These are phyloP conservation scores for Thymelicus sylvestris DNA, from an alignment of 2,888 invertebrate species.

Conservation along the genomic window DNA sequence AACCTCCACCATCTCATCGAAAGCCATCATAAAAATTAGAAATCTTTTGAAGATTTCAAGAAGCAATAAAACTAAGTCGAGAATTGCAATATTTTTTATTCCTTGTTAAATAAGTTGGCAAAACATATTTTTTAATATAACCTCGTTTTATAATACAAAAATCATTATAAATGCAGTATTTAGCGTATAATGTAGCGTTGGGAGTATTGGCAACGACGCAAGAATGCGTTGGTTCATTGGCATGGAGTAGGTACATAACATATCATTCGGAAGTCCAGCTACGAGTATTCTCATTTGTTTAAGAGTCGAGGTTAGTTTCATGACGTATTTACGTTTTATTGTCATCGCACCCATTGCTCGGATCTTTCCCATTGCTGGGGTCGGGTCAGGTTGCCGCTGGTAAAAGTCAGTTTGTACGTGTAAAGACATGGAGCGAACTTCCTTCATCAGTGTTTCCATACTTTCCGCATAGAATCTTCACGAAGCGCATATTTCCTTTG, in stretches of 20 bases:
- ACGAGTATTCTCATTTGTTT: neutral
- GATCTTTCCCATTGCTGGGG: too few relatives aligned
- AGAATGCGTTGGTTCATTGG: neutral
- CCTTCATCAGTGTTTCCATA: too few relatives aligned
- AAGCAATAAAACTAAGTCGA: too few relatives aligned
- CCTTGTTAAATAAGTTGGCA: constrained; percentile 8
- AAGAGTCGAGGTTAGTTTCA: neutral
- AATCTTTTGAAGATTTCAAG: too few relatives aligned
- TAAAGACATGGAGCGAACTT: too few relatives aligned
- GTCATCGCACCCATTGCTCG: too few relatives aligned
- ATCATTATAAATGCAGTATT: neutral
- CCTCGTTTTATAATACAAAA: neutral
- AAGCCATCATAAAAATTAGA: too few relatives aligned
- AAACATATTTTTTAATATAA: neutral
- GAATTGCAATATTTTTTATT: neutral
- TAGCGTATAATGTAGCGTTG: neutral
- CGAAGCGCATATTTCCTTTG: too few relatives aligned
- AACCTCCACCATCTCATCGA: too few relatives aligned
- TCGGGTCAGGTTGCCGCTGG: too few relatives aligned
- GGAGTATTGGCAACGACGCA: neutral
- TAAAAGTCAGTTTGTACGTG: too few relatives aligned
- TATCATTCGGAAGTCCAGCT: neutral
- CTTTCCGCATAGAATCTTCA: too few relatives aligned
- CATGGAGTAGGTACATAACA: neutral
- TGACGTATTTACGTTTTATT: neutral